phyloP scores from a whole-genome alignment of 2,113 vertebrate genomes.

The Dipodomys stephensi region DNA sequence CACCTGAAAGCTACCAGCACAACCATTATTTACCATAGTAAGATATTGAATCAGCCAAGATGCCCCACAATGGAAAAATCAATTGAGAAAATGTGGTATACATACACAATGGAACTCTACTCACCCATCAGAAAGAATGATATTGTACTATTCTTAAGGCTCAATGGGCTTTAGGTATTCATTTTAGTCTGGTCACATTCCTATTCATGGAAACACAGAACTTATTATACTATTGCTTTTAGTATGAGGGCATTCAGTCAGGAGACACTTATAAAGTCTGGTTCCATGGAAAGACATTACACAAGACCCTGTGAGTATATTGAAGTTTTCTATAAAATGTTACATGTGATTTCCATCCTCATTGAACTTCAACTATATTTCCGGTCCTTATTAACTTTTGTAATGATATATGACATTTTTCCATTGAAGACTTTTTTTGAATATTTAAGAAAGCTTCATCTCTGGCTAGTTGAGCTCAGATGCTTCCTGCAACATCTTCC shows the following conservation, averaged over 20 bases:
- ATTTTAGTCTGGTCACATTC: neutral
- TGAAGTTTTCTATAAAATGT: neutral
- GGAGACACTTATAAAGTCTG: neutral
- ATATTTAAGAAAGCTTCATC: neutral
- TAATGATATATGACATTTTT: neutral
- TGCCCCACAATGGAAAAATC: no score
- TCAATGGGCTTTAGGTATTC: neutral
- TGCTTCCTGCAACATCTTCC: neutral
- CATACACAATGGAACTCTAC: no score
- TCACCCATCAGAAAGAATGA: no score
- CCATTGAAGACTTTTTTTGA: neutral
- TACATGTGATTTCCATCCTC: neutral
- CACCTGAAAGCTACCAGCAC: no score
- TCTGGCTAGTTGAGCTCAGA: neutral
- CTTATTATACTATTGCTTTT: neutral
- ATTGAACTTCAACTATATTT: neutral
- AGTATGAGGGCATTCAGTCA: fast-evolving
- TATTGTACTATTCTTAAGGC: no score
- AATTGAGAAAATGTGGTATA: no score
- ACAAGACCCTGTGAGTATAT: neutral
- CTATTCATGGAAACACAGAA: neutral
- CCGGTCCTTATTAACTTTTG: neutral
- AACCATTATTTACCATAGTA: no score
- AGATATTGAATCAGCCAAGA: no score
- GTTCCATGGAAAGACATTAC: neutral